Evolutionary conservation across 2,113 vertebrate species (phyloP).

Genomic region (Pantherophis guttatus): DNA sequence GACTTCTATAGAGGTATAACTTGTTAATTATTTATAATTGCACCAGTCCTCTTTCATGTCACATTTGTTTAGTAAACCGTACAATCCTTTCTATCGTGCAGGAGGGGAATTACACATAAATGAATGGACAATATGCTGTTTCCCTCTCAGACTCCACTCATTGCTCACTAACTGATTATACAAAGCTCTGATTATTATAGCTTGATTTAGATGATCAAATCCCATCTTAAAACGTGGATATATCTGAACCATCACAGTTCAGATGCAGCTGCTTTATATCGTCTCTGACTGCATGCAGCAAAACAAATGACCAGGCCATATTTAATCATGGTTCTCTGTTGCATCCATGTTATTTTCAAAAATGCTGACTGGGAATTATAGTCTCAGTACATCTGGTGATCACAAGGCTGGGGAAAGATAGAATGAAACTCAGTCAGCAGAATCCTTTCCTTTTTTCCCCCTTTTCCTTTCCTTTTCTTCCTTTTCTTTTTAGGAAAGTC

Average conservation of each 20-base stretch:
- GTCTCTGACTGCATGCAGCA: background rate
- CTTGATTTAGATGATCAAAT: background rate
- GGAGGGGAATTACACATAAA: background rate
- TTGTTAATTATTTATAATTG: background rate
- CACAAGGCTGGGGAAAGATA: background rate
- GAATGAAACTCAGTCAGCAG: background rate
- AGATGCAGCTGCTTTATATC: background rate
- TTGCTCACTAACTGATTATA: constrained; percentile 3
- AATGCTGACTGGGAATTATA: background rate
- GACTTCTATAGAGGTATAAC: background rate
- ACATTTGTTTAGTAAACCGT: background rate
- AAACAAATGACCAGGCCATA: background rate
- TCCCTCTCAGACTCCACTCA: constrained; percentile 5
- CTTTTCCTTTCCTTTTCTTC: background rate
- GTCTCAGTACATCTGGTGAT: background rate
- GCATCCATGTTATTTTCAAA: background rate
- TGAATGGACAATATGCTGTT: background rate
- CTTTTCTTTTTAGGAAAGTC: constrained; percentile 22
- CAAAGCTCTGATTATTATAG: constrained; percentile 23
- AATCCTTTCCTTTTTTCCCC: background rate
- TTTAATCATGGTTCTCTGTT: background rate
- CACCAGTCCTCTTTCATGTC: background rate
- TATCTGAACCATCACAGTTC: background rate
- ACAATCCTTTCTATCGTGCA: background rate
- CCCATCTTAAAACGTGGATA: background rate